Base-by-base conservation (phyloP, 2,888 invertebrate genomes). In the Amorpha juglandis region DNA sequence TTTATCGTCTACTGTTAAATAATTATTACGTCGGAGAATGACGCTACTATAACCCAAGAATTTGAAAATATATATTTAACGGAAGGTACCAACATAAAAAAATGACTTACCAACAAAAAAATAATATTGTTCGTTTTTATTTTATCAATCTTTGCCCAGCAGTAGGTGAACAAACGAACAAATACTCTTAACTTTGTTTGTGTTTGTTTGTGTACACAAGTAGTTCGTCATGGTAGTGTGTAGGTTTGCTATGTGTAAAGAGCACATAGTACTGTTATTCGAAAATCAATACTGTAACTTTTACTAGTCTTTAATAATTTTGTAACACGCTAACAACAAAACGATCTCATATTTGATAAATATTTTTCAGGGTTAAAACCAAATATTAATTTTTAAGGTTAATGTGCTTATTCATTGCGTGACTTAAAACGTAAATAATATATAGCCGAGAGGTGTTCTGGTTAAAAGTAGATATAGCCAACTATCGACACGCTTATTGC, bases 331-430 rank as follows among this genome's bases (percentile, higher is more conserved):
- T 62, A 47, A 47, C 62, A 63, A 47, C 21, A 47, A 63, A 19
- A 19, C n/a, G 62, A 63, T 63, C 62, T 48, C n/a, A n/a, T 63
- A 19, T 62, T 62, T 63, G 62, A 63, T 62, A 48, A 48, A 33
- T 45, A 16, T 42, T 63, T 33, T 48, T 48, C 27, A 16, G 47
- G 47, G 47, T 33, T 63, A 48, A 45, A 45, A 48, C 27, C n/a
- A 48, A 63, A 47, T n/a, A 19, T 47, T 62, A 47, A n/a, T 9
- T 62, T 27, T 27, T 27, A 64, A 64, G 64, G 64, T 64, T 53
- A 52, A 45, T 64, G 52, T 52, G 9, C 53, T 21, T 19, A 38
- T 51, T 51, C 14, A 21, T 64, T 64, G 64, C 64, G 64, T 64
- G 64, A 64, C 16, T 16, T 63, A 47, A 63, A 48, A 45, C n/a